A percentile compares a stretch with the other conserved stretches of the same genome.
Evolutionary conservation across 2,797 vertebrate species (phyloP).

Genomic region (Squalus acanthias): DNA sequence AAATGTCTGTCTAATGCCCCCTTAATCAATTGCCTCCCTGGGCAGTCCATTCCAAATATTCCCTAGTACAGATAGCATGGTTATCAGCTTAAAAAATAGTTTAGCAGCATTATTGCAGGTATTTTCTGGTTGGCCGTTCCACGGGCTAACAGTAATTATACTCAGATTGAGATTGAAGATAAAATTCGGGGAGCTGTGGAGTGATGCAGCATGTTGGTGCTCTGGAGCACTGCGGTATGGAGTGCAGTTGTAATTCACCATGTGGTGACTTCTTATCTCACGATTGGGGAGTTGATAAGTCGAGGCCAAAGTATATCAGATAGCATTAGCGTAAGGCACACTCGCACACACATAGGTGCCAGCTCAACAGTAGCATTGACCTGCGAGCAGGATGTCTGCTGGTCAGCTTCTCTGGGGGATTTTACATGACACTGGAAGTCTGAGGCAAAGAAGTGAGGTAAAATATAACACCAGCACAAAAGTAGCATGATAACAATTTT

Average conservation of each 20-base stretch:
- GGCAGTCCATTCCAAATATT: background rate
- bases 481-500: background rate
- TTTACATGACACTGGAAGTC: background rate
- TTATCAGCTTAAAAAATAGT: background rate
- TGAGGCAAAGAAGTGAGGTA: background rate
- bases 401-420: background rate
- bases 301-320: background rate
- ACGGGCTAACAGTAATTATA: background rate
- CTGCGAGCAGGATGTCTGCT: background rate
- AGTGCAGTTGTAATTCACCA: background rate
- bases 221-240: background rate
- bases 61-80: background rate
- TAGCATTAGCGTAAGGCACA: background rate
- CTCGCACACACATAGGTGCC: background rate
- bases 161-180: background rate
- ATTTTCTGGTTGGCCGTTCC: background rate
- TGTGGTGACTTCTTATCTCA: background rate
- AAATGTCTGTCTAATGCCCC: background rate
- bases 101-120: background rate
- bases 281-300: background rate
- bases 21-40: background rate
- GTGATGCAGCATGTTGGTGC: background rate
- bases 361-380: background rate
- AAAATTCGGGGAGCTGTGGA: background rate
- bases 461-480: background rate